phyloP scores from a whole-genome alignment of 2,888 invertebrate genomes.

The Harpalus rufipes region DNA sequence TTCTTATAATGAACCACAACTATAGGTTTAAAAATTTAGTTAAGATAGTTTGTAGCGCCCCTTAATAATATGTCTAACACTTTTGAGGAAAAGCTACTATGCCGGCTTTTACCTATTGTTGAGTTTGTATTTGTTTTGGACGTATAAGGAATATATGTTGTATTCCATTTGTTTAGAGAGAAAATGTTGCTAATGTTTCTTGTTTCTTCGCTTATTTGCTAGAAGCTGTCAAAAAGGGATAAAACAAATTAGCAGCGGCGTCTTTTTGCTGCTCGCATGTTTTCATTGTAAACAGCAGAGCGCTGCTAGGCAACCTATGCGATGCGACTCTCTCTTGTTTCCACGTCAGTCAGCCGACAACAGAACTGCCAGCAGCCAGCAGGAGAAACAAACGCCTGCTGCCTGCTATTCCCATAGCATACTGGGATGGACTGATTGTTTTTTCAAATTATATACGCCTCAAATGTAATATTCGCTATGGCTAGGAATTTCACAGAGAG shows the following conservation, averaged over 20 bases:
- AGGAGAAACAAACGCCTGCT: not conserved
- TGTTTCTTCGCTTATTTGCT: not conserved
- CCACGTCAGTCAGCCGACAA: conserved; percentile 31
- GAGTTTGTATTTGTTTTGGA: too few relatives aligned
- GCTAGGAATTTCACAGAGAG: conserved; percentile 24
- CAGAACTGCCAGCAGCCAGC: conserved; percentile 7
- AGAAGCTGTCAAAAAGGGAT: conserved; percentile 40
- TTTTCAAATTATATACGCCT: conserved; percentile 36
- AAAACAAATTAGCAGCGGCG: conserved; percentile 47
- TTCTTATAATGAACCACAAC: too few relatives aligned
- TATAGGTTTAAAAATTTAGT: too few relatives aligned
- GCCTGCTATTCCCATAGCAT: not conserved
- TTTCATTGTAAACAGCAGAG: conserved; percentile 38
- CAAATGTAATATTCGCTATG: conserved; percentile 24
- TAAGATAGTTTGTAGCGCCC: too few relatives aligned
- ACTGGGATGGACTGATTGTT: conserved; percentile 21
- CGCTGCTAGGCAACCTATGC: conserved; percentile 3
- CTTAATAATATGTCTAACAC: too few relatives aligned
- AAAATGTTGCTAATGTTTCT: not conserved
- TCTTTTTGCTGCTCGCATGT: conserved; percentile 39
- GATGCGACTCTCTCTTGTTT: conserved; percentile 21
- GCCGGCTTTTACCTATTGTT: too few relatives aligned
- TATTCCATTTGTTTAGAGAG: not conserved
- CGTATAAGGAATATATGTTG: too few relatives aligned
- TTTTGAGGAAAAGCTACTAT: too few relatives aligned